These are phyloP conservation scores for Hypocryptadius cinnamomeus DNA, from an alignment of 2,113 vertebrate genomes.

Conservation along the genomic window DNA sequence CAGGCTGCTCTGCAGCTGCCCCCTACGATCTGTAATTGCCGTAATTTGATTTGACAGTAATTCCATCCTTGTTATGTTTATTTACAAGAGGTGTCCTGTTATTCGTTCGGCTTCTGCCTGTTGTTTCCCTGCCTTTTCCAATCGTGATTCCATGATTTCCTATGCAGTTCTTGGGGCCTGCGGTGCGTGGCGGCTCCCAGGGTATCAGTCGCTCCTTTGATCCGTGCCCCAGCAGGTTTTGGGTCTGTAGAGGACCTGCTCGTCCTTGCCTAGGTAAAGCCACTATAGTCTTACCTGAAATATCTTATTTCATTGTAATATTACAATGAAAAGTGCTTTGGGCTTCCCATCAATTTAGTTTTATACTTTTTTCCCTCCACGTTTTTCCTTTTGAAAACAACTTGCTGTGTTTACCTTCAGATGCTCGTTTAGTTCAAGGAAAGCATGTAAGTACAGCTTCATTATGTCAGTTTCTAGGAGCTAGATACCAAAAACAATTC, in stretches of 20 bases:
- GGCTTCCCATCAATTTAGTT: neutral
- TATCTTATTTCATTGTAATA: neutral
- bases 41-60: conserved; percentile 10
- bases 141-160: neutral
- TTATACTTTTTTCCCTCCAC: rapidly evolving
- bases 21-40: neutral
- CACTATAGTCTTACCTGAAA: neutral
- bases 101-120: neutral
- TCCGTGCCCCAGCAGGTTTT: no score
- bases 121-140: neutral
- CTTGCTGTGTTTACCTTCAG: neutral
- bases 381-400: neutral
- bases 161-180: neutral
- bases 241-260: neutral
- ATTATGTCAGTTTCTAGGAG: neutral
- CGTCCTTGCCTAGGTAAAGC: neutral
- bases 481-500: neutral
- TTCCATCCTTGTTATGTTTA: neutral
- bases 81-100: neutral
- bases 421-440: neutral
- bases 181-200: rapidly evolving
- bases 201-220: neutral
- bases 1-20: neutral
- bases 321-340: neutral
- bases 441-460: neutral